Evolutionary conservation across 1,140 invertebrate species (phyloP).

Genomic region (Cydia amplana): DNA sequence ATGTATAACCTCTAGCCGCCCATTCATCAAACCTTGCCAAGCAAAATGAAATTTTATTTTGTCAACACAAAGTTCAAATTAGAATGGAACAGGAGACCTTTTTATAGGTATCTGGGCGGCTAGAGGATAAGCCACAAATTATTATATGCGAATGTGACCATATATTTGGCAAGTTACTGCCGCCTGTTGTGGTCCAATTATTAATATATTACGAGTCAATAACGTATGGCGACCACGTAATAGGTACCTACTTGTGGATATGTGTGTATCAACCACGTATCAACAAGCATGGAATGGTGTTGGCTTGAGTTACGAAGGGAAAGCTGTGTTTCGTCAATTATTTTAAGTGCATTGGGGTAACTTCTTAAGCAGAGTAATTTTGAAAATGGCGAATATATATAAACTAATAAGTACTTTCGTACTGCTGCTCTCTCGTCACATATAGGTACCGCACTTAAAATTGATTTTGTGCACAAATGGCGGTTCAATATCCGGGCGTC

Average conservation of each 20-base stretch:
- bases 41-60: no score
- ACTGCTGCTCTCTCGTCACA: no score
- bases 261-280: neutral
- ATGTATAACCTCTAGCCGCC: no score
- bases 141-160: neutral
- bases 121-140: neutral
- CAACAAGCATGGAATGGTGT: neutral
- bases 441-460: no score
- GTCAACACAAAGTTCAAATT: no score
- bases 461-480: neutral
- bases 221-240: neutral
- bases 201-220: constrained; percentile 16
- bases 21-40: no score
- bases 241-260: neutral
- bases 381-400: no score
- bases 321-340: neutral
- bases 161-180: neutral
- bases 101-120: no score
- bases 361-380: no score
- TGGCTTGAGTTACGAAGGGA: neutral
- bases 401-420: no score
- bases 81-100: no score
- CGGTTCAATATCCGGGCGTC: neutral
- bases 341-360: neutral
- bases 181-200: neutral